Evolutionary conservation across 2,113 vertebrate genomes (phyloP).

Genomic region (Casuarius casuarius): DNA sequence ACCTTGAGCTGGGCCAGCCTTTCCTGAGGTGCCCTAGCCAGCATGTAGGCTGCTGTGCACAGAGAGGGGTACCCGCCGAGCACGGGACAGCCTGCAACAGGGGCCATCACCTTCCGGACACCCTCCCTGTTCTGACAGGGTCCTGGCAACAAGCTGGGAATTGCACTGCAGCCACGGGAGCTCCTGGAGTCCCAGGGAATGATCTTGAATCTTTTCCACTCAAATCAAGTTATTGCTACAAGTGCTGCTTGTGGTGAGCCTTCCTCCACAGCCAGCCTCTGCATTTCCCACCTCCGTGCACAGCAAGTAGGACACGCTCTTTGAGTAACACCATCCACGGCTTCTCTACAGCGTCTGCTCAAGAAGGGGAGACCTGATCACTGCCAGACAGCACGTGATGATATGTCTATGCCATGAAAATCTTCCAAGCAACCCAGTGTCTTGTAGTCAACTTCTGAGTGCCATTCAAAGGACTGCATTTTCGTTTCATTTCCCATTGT

Average conservation of each 20-base stretch:
- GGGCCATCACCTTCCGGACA: too few species aligned
- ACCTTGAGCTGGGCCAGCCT: fast-evolving
- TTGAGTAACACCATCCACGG: background rate
- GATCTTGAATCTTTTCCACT: background rate
- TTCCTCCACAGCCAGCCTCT: background rate
- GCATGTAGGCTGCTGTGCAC: background rate
- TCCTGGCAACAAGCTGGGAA: background rate
- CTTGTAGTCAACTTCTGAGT: background rate
- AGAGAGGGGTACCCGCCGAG: background rate
- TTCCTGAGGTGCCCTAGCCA: background rate
- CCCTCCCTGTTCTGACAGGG: too few species aligned
- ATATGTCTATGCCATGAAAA: background rate
- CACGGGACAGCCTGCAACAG: background rate
- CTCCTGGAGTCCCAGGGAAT: background rate
- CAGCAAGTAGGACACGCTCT: background rate
- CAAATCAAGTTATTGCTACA: fast-evolving
- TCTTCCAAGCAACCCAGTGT: background rate
- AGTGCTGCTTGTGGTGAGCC: background rate
- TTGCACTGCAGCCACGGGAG: background rate
- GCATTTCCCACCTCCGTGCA: background rate
- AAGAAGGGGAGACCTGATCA: background rate
- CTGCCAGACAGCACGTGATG: background rate
- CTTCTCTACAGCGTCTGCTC: background rate
- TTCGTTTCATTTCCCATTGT: background rate
- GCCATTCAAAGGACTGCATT: background rate